Evolutionary conservation across 1,140 invertebrate genomes (phyloP).

Genomic region (Drosophila auraria): DNA sequence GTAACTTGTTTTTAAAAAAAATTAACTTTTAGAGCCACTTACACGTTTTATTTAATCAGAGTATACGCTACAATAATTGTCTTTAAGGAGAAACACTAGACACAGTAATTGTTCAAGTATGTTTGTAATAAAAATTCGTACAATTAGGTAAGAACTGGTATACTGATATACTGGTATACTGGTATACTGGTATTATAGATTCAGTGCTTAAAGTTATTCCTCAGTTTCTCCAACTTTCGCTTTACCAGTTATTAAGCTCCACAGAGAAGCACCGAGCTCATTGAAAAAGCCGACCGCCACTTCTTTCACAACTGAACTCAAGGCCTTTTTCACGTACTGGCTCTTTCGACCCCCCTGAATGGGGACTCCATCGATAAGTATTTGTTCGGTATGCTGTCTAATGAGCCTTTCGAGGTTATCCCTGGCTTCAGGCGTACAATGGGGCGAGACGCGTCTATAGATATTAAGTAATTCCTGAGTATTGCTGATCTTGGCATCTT

Average conservation of each 20-base stretch:
- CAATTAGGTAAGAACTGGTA: too few relatives aligned
- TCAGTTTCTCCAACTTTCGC: not conserved
- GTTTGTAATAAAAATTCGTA: too few relatives aligned
- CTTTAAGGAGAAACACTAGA: too few relatives aligned
- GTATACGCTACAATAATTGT: too few relatives aligned
- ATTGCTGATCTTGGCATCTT: not conserved
- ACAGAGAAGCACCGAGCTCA: not conserved
- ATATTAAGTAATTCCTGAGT: constrained; percentile 10
- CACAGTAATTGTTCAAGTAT: too few relatives aligned
- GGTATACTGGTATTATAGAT: too few relatives aligned
- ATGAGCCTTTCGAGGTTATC: not conserved
- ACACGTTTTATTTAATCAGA: too few relatives aligned
- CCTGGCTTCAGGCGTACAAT: not conserved
- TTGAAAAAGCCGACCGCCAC: not conserved
- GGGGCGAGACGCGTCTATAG: not conserved
- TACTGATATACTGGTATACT: too few relatives aligned
- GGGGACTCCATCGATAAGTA: constrained; percentile 8
- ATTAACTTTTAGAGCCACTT: too few relatives aligned
- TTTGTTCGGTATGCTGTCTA: not conserved
- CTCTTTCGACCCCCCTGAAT: not conserved
- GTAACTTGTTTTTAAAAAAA: not conserved
- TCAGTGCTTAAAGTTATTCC: not conserved
- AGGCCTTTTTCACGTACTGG: not conserved
- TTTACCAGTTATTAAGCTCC: not conserved
- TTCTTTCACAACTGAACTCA: not conserved